These are phyloP conservation scores for Syncerus caffer DNA, from an alignment of 2,797 vertebrate genomes.

Conservation along the genomic window DNA sequence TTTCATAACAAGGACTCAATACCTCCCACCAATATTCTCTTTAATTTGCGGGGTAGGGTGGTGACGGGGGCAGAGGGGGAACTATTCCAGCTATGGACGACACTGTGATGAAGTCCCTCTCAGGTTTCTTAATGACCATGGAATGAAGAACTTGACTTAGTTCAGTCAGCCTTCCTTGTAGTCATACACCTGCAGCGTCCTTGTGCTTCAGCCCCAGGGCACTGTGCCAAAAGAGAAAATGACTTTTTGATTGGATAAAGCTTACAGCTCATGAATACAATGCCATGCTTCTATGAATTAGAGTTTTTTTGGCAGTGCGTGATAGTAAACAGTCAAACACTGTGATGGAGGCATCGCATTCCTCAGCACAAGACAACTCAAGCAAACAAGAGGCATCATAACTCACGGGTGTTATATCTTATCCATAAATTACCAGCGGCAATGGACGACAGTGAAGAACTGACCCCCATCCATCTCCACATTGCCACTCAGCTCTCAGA, in stretches of 20 bases:
- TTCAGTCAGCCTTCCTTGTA: too few species aligned
- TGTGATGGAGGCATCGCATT: slow-evolving; percentile 45
- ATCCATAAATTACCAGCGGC: slow-evolving; percentile 61
- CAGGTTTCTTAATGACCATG: neutral
- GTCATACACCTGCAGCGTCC: neutral
- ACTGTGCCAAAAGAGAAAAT: neutral
- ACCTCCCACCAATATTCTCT: neutral
- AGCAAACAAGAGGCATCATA: slow-evolving; percentile 57
- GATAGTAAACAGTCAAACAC: slow-evolving; percentile 44
- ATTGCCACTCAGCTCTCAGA: slow-evolving; percentile 42
- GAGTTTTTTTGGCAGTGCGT: neutral
- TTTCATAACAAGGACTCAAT: neutral
- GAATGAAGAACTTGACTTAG: neutral
- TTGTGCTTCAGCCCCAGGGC: neutral
- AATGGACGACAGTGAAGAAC: slow-evolving; percentile 46
- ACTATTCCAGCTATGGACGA: neutral
- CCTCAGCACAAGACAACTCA: slow-evolving; percentile 46
- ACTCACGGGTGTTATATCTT: slow-evolving; percentile 52
- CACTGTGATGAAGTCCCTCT: neutral
- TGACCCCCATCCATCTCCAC: slow-evolving; percentile 57
- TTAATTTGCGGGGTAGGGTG: rapidly evolving
- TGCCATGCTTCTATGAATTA: neutral
- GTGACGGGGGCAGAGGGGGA: neutral
- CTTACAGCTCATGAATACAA: neutral
- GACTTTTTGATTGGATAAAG: slow-evolving; percentile 20